Evolutionary conservation across 1,140 invertebrate genomes (phyloP).

Genomic region (Stegodyphus mimosarum): DNA sequence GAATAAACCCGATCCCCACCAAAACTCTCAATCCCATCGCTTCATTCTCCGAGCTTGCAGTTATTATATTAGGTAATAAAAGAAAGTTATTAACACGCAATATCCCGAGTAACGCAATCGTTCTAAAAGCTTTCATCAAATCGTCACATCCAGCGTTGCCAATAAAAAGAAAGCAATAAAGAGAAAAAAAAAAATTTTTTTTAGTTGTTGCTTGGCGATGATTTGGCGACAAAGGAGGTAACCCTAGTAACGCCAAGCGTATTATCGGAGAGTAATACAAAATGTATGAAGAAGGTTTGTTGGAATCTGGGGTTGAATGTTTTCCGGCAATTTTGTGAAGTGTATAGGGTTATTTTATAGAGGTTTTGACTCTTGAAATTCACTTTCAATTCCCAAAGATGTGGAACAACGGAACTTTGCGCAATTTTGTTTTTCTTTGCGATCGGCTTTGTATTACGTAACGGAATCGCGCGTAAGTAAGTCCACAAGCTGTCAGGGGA

Average conservation of each 20-base stretch:
- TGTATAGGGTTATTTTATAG: conserved; percentile 61
- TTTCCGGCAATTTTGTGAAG: conserved; percentile 55
- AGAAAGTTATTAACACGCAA: conserved; percentile 42
- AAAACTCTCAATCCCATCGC: not conserved
- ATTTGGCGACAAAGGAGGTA: not conserved
- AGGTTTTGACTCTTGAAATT: conserved; percentile 45
- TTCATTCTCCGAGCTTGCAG: not conserved
- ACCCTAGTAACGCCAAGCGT: conserved; percentile 24
- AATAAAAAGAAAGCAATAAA: conserved; percentile 46
- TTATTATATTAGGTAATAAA: conserved; percentile 48
- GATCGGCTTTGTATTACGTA: too few species aligned
- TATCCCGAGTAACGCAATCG: conserved; percentile 36
- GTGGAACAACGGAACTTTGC: conserved; percentile 10
- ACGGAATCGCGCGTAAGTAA: too few species aligned
- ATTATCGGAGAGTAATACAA: conserved; percentile 39
- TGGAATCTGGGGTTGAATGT: conserved; percentile 28
- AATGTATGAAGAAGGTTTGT: conserved; percentile 49
- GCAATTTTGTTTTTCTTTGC: conserved; percentile 5
- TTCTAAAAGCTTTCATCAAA: conserved; percentile 54
- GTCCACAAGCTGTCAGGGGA: too few species aligned
- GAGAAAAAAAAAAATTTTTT: not conserved
- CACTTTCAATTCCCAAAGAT: conserved; percentile 43
- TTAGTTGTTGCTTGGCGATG: conserved; percentile 2
- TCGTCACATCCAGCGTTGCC: conserved; percentile 25
- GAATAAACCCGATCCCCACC: too few species aligned